Conservation (phyloP, 1,140 invertebrate genomes). For the Ptiloglossa arizonensis region DNA sequence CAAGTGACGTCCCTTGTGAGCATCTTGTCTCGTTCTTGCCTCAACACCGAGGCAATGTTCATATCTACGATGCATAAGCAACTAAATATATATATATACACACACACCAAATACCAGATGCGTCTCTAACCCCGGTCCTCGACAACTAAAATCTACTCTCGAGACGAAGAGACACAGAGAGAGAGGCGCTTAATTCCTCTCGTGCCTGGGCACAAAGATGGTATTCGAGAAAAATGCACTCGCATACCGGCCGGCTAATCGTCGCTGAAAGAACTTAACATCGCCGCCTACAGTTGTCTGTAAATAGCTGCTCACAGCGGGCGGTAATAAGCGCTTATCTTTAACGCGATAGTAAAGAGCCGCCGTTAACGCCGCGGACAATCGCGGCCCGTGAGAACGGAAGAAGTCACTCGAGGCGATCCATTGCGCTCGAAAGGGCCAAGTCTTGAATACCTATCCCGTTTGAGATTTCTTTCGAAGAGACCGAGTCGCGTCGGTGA, state of each 20-base stretch:
- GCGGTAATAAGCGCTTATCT: constrained; percentile 69
- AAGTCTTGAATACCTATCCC: constrained; percentile 35
- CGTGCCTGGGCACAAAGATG: not conserved
- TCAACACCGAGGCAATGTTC: too few species aligned
- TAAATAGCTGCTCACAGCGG: constrained; percentile 61
- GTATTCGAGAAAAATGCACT: constrained; percentile 44
- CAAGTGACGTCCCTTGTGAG: too few species aligned
- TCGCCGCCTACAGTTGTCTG: constrained; percentile 55
- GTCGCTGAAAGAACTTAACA: constrained; percentile 32
- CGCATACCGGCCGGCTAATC: constrained; percentile 28
- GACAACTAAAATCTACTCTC: not conserved
- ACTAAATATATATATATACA: too few species aligned
- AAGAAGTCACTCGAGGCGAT: constrained; percentile 61
- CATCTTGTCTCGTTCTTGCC: too few species aligned
- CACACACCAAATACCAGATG: too few species aligned
- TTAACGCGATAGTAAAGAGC: constrained; percentile 67
- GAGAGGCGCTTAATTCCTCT: not conserved
- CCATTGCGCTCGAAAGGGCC: not conserved
- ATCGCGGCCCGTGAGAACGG: constrained; percentile 63
- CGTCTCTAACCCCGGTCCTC: not conserved
- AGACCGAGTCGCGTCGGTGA: not conserved
- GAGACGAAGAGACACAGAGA: not conserved
- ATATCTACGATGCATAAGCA: too few species aligned
- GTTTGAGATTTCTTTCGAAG: not conserved
- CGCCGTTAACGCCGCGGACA: constrained; percentile 63